Evolutionary conservation across 2,797 vertebrate species (phyloP), one percentile per base, ranked within the genome.

Genomic region (Tragopan temminckii): DNA sequence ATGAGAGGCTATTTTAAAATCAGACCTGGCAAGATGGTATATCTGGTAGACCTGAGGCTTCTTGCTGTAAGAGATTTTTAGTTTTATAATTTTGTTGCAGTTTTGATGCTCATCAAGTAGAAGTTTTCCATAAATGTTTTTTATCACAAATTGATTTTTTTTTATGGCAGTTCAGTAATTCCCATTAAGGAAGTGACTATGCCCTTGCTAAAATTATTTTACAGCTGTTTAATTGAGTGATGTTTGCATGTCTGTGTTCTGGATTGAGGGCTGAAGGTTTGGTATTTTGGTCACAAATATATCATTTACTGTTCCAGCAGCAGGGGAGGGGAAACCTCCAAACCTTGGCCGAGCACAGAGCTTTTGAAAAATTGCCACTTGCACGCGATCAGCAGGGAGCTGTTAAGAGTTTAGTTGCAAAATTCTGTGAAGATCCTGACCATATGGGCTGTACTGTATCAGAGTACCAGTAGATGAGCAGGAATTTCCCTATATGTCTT

Each of bases 331-430:
- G 5, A 35, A 46, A 7, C 50, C 58, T 72, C 43, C 82, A 78
- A 92, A 86, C 46, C 57, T 85, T 85, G 84, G 89, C 95, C 43
- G 42, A 83, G 81, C 55, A 29, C 31, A 92, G 61, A 70, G 89
- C 79, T 78, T 94, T 94, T 95, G 90, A 93, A 92, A 95, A 95
- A 85, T 72, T 92, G 81, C 93, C 94, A 89, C 77, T 96, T 95
- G 94, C 76, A 93, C 4, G 72, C 84, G 74, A 87, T 94, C 92
- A 91, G 80, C 87, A 89, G 92, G 89, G 94, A 96, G 76, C 79
- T 92, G 86, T 90, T 93, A 85, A 75, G 86, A 80, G 29, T 89
- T 91, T 85, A 85, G 89, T 93, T 93, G 87, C 93, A 93, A 95
- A 95, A 95, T 79, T 61, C 61, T 94, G 74, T 93, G 57, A 97